A percentile compares a stretch with the other conserved stretches of the same genome.
Conservation (phyloP, 2,888 invertebrate genomes). For the Tachina lurida region DNA sequence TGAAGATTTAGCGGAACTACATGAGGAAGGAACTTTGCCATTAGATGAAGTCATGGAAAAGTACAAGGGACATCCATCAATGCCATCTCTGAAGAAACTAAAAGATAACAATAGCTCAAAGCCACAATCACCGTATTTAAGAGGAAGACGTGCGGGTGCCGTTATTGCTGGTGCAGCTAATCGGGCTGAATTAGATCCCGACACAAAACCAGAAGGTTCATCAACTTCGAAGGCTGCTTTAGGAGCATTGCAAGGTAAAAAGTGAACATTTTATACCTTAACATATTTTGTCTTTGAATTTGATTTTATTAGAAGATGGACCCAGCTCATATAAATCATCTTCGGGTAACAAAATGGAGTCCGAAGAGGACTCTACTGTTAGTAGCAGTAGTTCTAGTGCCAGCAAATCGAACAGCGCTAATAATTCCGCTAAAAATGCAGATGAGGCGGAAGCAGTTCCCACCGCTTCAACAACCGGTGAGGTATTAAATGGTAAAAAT, state of each 20-base stretch:
- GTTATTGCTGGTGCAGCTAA: constrained; percentile 81
- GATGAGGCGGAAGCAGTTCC: constrained; percentile 80
- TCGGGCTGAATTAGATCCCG: constrained; percentile 79
- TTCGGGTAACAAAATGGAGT: constrained; percentile 69
- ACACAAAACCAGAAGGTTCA: constrained; percentile 79
- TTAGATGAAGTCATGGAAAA: constrained; percentile 93
- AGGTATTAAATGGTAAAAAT: constrained; percentile 64
- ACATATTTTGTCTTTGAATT: not conserved
- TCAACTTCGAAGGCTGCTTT: constrained; percentile 80
- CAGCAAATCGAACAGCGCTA: constrained; percentile 80
- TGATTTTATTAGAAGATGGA: constrained; percentile 70
- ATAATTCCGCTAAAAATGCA: constrained; percentile 79
- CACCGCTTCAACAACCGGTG: constrained; percentile 64
- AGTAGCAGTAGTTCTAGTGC: constrained; percentile 80
- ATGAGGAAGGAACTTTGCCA: constrained; percentile 95
- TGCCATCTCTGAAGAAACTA: constrained; percentile 76
- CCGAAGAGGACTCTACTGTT: constrained; percentile 80
- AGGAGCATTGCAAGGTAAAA: constrained; percentile 74
- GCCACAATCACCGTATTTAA: constrained; percentile 86
- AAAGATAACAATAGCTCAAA: constrained; percentile 82
- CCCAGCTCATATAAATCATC: constrained; percentile 75
- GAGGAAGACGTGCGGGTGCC: constrained; percentile 84
- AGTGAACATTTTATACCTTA: not conserved
- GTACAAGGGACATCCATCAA: constrained; percentile 84
- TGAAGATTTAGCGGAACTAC: constrained; percentile 91